Conservation (phyloP, 2,797 vertebrate species). For the Propithecus perrieri region DNA sequence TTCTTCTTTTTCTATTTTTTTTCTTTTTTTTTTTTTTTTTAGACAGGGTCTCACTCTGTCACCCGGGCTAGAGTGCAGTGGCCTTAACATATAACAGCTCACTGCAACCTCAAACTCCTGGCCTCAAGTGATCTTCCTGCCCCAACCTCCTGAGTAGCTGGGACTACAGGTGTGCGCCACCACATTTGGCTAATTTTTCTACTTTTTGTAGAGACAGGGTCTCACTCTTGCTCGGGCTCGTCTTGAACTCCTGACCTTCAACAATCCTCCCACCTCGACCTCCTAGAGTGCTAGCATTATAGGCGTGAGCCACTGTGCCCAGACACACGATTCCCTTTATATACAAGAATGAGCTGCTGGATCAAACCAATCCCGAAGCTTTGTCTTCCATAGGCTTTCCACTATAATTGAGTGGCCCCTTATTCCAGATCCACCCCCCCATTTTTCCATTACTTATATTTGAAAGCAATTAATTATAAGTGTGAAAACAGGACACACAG, state of each 20-base stretch:
- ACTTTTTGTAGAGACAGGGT: not conserved
- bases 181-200: not conserved
- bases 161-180: not conserved
- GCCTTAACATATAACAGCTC: not conserved
- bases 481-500: not conserved
- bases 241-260: not conserved
- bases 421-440: not conserved
- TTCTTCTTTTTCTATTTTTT: no score
- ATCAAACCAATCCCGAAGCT: not conserved
- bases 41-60: not conserved
- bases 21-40: not conserved
- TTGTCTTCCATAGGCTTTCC: not conserved
- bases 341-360: rapidly evolving
- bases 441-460: not conserved
- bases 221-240: not conserved
- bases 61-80: not conserved
- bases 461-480: not conserved
- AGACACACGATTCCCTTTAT: not conserved
- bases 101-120: not conserved
- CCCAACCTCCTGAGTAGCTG: not conserved
- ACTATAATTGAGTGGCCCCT: not conserved
- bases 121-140: not conserved
- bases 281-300: not conserved
- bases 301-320: not conserved
- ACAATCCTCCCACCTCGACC: not conserved